These are phyloP conservation scores for Lasaia peninsularis DNA, from an alignment of 1,140 invertebrate genomes.

Conservation along the genomic window DNA sequence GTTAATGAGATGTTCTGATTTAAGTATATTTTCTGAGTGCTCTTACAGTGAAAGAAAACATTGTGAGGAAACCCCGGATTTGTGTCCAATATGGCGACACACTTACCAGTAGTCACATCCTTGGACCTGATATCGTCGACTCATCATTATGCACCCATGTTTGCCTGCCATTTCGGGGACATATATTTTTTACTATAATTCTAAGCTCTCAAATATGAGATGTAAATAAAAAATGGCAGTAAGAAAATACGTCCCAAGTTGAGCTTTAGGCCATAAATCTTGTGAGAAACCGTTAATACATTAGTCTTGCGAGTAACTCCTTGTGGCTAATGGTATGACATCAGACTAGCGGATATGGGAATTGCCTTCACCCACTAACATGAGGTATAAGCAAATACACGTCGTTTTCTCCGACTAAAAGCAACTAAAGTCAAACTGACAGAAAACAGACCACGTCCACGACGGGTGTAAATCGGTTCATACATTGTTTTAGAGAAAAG, in stretches of 20 bases:
- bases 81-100: too few species aligned
- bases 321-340: constrained; percentile 53
- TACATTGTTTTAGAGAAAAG: constrained; percentile 8
- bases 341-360: constrained; percentile 56
- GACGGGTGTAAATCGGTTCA: constrained; percentile 9
- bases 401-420: constrained; percentile 9
- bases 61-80: too few species aligned
- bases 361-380: constrained; percentile 61
- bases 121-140: too few species aligned
- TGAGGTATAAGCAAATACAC: constrained; percentile 12
- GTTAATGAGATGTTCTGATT: too few species aligned
- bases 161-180: too few species aligned
- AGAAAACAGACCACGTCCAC: constrained; percentile 4
- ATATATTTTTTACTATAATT: neutral
- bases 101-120: too few species aligned
- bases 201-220: too few species aligned
- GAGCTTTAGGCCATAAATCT: constrained; percentile 19
- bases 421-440: neutral
- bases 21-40: too few species aligned
- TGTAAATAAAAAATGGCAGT: neutral
- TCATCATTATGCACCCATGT: too few species aligned
- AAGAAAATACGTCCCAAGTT: neutral
- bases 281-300: constrained; percentile 30
- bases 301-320: constrained; percentile 39
- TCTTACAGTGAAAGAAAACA: too few species aligned